Evolutionary conservation across 2,113 vertebrate genomes (phyloP).

Genomic region (Thamnophis sirtalis): DNA sequence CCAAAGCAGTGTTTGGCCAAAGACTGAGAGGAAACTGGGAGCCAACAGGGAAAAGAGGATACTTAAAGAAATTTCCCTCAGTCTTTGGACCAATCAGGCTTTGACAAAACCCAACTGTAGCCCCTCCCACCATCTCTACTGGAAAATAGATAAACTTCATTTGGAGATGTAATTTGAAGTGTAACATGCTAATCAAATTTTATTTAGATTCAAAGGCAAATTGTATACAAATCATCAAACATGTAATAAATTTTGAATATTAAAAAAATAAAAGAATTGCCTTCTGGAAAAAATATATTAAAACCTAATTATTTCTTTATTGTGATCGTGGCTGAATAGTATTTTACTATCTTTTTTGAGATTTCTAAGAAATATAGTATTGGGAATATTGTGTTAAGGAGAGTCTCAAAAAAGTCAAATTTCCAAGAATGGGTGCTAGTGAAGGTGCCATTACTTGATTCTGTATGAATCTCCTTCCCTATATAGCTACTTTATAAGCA

Average conservation of each 20-base stretch:
- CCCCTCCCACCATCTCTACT: no score
- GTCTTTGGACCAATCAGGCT: no score
- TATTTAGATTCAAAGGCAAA: neutral
- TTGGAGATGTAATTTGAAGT: neutral
- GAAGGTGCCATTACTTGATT: neutral
- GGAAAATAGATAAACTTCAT: neutral
- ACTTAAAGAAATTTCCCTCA: no score
- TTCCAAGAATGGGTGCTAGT: neutral
- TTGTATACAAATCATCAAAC: neutral
- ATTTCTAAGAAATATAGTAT: neutral
- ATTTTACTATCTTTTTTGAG: neutral
- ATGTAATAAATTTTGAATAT: neutral
- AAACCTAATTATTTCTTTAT: neutral
- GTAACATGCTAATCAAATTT: neutral
- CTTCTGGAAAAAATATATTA: neutral
- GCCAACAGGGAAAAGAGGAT: no score
- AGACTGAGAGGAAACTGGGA: no score
- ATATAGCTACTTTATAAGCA: neutral
- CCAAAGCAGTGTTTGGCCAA: no score
- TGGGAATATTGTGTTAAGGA: neutral
- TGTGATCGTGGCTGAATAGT: neutral
- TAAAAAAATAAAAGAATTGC: neutral
- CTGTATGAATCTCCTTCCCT: neutral
- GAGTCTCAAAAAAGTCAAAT: neutral
- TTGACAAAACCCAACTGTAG: no score